Evolutionary conservation across 1,140 invertebrate genomes (phyloP).

Genomic region (Drosophila sulfurigaster): DNA sequence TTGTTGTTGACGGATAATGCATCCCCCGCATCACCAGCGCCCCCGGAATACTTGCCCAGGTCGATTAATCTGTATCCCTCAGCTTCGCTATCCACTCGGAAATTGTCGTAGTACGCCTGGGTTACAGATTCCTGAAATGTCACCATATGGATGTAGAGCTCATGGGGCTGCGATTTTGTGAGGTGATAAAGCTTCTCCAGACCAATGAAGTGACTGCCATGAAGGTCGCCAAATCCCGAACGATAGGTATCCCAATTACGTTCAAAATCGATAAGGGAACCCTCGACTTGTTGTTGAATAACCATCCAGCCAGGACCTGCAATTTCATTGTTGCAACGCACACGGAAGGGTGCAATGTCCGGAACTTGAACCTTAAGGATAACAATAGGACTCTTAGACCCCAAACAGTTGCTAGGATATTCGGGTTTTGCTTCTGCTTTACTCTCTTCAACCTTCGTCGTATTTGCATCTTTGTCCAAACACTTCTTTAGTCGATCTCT

Average conservation of each 20-base stretch:
- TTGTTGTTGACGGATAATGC: not conserved
- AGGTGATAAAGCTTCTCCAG: constrained; percentile 3
- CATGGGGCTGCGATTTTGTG: not conserved
- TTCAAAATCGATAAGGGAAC: not conserved
- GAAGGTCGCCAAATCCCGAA: not conserved
- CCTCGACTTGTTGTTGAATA: not conserved
- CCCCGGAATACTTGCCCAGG: not conserved
- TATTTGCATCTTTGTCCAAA: no score
- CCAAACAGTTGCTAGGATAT: not conserved
- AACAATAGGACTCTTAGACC: not conserved
- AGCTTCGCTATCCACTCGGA: not conserved
- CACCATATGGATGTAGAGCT: not conserved
- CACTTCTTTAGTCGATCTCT: no score
- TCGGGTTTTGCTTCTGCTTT: not conserved
- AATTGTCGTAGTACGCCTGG: not conserved
- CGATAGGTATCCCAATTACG: not conserved
- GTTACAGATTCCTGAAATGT: not conserved
- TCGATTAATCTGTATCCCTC: not conserved
- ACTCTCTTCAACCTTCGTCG: not conserved
- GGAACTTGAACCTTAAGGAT: not conserved
- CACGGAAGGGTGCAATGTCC: not conserved
- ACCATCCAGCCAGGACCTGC: not conserved
- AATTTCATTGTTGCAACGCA: not conserved
- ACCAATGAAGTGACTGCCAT: not conserved
- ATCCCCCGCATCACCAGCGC: not conserved